These are phyloP conservation scores for Corbicula japonica DNA, from an alignment of 2,888 invertebrate species.

Conservation along the genomic window DNA sequence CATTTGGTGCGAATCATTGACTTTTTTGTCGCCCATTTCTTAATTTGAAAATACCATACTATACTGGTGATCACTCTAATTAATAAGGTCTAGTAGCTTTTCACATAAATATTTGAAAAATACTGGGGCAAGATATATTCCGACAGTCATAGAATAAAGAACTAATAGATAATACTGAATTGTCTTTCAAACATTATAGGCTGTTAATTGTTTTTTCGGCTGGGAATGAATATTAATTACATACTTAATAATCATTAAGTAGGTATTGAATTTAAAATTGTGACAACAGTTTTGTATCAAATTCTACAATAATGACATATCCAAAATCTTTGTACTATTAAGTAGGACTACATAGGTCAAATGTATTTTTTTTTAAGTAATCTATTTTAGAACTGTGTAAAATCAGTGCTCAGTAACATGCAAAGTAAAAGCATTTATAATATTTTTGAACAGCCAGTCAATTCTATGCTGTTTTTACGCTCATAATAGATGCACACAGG, in stretches of 20 bases:
- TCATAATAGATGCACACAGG: too few species aligned
- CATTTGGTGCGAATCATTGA: slow-evolving; percentile 3
- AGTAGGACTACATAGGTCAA: too few species aligned
- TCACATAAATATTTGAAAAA: slow-evolving; percentile 39
- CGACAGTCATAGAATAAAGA: slow-evolving; percentile 17
- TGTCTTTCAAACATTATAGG: slow-evolving; percentile 12
- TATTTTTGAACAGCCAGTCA: too few species aligned
- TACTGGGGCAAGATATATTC: slow-evolving; percentile 42
- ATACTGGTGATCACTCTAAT: slow-evolving; percentile 27
- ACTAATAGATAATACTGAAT: slow-evolving; percentile 31
- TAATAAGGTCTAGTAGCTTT: slow-evolving; percentile 34
- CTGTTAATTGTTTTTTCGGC: slow-evolving; percentile 41
- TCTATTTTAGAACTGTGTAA: too few species aligned
- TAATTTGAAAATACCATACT: slow-evolving; percentile 35
- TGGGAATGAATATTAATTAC: slow-evolving; percentile 44
- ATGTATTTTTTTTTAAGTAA: too few species aligned
- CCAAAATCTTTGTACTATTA: too few species aligned
- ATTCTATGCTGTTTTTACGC: too few species aligned
- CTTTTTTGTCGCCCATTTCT: slow-evolving; percentile 24
- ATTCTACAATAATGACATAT: slow-evolving; percentile 42
- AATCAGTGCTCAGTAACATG: too few species aligned
- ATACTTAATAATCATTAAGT: slow-evolving; percentile 50
- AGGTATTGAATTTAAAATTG: slow-evolving; percentile 25
- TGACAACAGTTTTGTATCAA: slow-evolving; percentile 37
- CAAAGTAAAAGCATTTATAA: too few species aligned